Evolutionary conservation across 2,797 vertebrate species (phyloP).

Genomic region (Thaleichthys pacificus): DNA sequence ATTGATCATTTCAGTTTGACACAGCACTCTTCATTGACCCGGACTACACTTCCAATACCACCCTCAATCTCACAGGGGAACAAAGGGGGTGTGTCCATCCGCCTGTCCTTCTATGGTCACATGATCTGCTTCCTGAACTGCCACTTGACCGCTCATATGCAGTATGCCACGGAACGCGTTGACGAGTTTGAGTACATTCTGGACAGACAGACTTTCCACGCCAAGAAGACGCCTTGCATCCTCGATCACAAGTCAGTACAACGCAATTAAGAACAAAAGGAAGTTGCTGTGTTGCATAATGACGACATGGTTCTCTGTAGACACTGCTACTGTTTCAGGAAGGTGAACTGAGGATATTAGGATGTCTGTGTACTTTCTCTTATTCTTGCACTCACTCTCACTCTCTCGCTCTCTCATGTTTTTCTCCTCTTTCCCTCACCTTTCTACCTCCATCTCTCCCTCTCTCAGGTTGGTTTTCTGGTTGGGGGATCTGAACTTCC

Average conservation of each 20-base stretch:
- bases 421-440: neutral
- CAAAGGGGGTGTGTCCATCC: conserved; percentile 89
- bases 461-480: conserved; percentile 85
- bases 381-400: neutral
- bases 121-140: conserved; percentile 93
- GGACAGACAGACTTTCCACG: conserved; percentile 81
- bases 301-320: neutral
- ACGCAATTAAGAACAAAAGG: neutral
- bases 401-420: neutral
- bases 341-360: neutral
- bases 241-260: conserved; percentile 87
- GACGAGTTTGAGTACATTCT: conserved; percentile 91
- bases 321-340: neutral
- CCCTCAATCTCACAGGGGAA: conserved; percentile 81
- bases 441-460: conserved; percentile 9
- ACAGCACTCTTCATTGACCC: neutral
- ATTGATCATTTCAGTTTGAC: neutral
- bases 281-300: neutral
- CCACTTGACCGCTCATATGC: conserved; percentile 90
- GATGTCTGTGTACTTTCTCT: neutral
- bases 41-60: neutral
- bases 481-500: conserved; percentile 96
- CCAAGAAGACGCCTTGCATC: conserved; percentile 66
- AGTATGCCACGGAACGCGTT: conserved; percentile 83
- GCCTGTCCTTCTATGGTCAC: conserved; percentile 88